A percentile compares a stretch with the other conserved stretches of the same genome.
Conservation (phyloP, 1,140 invertebrate species). For the Drosophila bifasciata region DNA sequence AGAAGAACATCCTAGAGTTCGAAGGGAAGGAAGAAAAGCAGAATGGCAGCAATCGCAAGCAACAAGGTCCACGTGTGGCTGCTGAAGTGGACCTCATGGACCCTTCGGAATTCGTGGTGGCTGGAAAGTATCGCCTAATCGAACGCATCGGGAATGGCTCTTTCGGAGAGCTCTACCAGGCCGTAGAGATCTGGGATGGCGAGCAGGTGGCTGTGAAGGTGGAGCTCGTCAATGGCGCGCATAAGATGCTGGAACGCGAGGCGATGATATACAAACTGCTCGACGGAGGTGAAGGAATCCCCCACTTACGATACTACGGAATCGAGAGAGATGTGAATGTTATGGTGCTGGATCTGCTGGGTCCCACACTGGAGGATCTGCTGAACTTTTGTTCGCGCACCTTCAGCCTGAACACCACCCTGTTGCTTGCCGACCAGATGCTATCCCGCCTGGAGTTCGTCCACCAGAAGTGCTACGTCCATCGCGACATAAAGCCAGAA, state of each 20-base stretch:
- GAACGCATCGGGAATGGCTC: slow-evolving; percentile 96
- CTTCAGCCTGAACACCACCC: slow-evolving; percentile 96
- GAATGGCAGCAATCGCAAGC: neutral
- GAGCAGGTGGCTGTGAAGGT: slow-evolving; percentile 98
- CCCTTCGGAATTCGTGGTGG: slow-evolving; percentile 86
- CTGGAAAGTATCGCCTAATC: slow-evolving; percentile 93
- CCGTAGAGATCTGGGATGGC: slow-evolving; percentile 94
- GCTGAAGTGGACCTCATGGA: too few relatives aligned
- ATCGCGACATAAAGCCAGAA: slow-evolving; percentile 96
- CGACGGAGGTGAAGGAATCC: slow-evolving; percentile 95
- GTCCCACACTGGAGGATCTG: slow-evolving; percentile 95
- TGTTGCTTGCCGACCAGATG: slow-evolving; percentile 97
- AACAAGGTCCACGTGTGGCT: neutral
- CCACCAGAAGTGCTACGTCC: slow-evolving; percentile 96
- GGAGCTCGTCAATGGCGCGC: slow-evolving; percentile 92
- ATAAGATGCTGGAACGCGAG: slow-evolving; percentile 96
- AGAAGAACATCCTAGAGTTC: too few relatives aligned
- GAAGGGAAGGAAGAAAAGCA: too few relatives aligned
- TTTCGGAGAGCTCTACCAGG: slow-evolving; percentile 97
- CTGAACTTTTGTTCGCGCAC: slow-evolving; percentile 96
- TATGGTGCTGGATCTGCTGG: slow-evolving; percentile 95
- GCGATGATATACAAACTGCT: slow-evolving; percentile 95
- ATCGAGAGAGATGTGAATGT: slow-evolving; percentile 94
- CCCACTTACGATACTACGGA: slow-evolving; percentile 93
- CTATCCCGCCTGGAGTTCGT: slow-evolving; percentile 94